A percentile compares a stretch with the other conserved stretches of the same genome.
phyloP scores from a whole-genome alignment of 2,797 vertebrate genomes.

The Pseudochirops corinnae region DNA sequence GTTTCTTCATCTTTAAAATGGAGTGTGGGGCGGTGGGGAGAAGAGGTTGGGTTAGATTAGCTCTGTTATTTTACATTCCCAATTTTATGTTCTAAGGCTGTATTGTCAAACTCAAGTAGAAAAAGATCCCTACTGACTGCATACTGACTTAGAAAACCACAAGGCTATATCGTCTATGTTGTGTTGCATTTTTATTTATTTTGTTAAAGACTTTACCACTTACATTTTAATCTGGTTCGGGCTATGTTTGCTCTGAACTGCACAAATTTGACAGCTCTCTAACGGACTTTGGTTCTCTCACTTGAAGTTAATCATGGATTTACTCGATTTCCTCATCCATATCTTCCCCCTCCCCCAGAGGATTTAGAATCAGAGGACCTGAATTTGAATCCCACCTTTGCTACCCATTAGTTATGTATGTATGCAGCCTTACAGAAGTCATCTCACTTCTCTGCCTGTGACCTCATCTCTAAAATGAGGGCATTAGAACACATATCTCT shows the following conservation, averaged over 20 bases:
- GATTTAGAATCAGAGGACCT: neutral
- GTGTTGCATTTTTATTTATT: neutral
- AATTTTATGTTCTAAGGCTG: neutral
- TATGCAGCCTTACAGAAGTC: neutral
- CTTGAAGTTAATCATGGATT: neutral
- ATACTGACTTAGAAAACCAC: neutral
- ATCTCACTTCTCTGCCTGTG: neutral
- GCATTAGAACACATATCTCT: neutral
- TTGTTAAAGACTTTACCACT: neutral
- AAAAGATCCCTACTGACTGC: neutral
- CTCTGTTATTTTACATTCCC: neutral
- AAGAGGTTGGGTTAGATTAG: neutral
- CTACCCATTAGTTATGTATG: neutral
- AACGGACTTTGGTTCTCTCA: neutral
- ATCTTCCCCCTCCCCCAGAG: fast-evolving
- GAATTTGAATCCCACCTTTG: neutral
- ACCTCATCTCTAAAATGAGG: neutral
- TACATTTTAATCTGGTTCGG: neutral
- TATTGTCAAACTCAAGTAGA: neutral
- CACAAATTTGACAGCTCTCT: neutral
- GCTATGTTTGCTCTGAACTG: neutral
- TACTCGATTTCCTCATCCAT: neutral
- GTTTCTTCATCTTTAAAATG: neutral
- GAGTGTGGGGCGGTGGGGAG: neutral
- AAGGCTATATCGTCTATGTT: neutral